Percentiles rank a stretch among this genome's conserved stretches.
phyloP scores from a whole-genome alignment of 2,888 invertebrate genomes.

The Aleiodes testaceus region DNA sequence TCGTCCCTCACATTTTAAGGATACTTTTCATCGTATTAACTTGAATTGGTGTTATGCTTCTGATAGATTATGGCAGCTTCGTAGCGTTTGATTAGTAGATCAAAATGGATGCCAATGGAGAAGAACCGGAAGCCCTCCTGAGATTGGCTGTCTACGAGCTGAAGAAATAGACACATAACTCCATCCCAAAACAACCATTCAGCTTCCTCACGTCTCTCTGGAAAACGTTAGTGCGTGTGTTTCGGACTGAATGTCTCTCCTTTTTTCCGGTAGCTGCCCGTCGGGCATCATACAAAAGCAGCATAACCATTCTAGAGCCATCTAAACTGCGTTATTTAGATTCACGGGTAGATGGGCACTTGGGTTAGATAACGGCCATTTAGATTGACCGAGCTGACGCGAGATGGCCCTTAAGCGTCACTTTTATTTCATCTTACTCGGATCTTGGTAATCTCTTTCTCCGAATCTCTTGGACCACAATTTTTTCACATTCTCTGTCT shows the following conservation, averaged over 20 bases:
- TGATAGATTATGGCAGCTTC: constrained; percentile 28
- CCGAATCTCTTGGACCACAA: constrained; percentile 26
- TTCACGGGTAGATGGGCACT: constrained; percentile 55
- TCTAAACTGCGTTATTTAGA: constrained; percentile 64
- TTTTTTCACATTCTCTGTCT: constrained; percentile 22
- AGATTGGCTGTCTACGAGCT: constrained; percentile 18
- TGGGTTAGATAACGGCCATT: constrained; percentile 67
- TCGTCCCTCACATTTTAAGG: constrained; percentile 38
- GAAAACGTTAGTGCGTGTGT: background rate
- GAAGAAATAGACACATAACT: background rate
- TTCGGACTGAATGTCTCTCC: constrained; percentile 7
- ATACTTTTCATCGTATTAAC: constrained; percentile 51
- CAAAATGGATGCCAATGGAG: too few relatives aligned
- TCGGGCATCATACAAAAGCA: constrained; percentile 7
- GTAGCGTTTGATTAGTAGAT: too few relatives aligned
- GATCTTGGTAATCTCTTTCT: constrained; percentile 47
- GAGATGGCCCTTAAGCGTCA: constrained; percentile 70
- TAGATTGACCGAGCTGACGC: constrained; percentile 71
- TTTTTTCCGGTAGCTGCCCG: constrained; percentile 5
- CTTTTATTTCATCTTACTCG: constrained; percentile 57
- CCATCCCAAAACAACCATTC: constrained; percentile 22
- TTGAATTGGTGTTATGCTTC: constrained; percentile 36
- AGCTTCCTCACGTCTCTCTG: background rate
- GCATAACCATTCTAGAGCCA: constrained; percentile 26
- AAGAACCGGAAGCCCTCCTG: background rate